Conservation (phyloP, 2,113 vertebrate species). For the Rhinopithecus roxellana region DNA sequence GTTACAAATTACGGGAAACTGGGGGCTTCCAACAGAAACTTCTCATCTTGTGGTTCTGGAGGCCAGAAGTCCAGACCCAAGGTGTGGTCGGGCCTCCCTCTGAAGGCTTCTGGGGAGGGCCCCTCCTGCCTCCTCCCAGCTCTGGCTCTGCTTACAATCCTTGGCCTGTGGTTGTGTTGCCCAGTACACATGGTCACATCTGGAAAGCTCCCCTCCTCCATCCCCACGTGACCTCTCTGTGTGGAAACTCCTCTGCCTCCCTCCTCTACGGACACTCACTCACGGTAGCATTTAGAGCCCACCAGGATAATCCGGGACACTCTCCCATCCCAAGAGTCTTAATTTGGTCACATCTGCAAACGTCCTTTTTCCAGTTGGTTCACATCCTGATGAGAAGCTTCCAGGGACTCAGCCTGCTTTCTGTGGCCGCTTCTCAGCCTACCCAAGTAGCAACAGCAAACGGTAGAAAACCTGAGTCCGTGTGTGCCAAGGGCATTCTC, state of each 20-base stretch:
- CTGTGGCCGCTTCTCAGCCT: accelerated
- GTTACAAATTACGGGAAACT: neutral
- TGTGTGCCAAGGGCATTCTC: too few relatives aligned
- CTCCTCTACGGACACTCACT: neutral
- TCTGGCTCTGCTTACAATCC: neutral
- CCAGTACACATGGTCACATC: neutral
- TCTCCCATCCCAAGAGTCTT: neutral
- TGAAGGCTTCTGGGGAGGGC: neutral
- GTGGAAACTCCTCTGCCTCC: neutral
- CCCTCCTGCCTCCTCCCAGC: neutral
- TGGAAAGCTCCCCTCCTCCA: too few relatives aligned
- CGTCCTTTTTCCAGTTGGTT: neutral
- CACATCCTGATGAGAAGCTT: too few relatives aligned
- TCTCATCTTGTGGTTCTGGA: accelerated
- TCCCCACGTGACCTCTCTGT: neutral
- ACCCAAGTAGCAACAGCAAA: too few relatives aligned
- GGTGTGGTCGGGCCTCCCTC: neutral
- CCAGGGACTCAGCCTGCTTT: too few relatives aligned
- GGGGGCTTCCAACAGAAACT: accelerated
- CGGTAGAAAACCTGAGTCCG: too few relatives aligned
- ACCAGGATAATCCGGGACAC: neutral
- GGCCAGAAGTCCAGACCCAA: neutral
- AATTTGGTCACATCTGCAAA: neutral
- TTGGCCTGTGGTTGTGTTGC: neutral
- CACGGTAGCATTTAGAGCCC: neutral